Percentiles rank a stretch among this genome's conserved stretches.
These are phyloP conservation scores for Ciconia stormi DNA, from an alignment of 2,113 vertebrate genomes.

Conservation along the genomic window DNA sequence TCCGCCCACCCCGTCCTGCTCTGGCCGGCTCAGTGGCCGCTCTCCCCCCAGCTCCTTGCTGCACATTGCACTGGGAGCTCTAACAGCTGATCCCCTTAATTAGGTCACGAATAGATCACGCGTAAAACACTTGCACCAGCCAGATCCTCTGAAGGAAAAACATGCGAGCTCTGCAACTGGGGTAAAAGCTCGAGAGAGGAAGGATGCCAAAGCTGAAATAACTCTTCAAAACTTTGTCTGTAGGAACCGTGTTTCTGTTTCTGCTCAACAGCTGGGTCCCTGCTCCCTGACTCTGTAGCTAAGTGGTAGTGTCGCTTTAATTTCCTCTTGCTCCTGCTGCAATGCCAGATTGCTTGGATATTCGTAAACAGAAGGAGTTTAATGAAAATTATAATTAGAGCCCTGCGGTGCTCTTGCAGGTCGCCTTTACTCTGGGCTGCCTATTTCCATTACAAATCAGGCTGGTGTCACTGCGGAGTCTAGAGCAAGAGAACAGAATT, in stretches of 20 bases:
- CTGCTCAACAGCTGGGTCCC: conserved; percentile 24
- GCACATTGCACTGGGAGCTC: neutral
- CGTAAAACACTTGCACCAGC: neutral
- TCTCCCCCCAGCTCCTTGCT: neutral
- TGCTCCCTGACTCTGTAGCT: neutral
- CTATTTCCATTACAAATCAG: conserved; percentile 73
- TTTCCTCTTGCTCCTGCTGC: conserved; percentile 57
- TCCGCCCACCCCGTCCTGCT: neutral
- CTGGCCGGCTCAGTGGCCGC: fast-evolving
- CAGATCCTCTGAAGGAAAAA: neutral
- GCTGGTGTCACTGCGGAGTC: conserved; percentile 19
- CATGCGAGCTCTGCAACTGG: neutral
- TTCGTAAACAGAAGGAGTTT: conserved; percentile 72
- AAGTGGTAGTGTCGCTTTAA: conserved; percentile 26
- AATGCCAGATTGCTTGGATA: conserved; percentile 61
- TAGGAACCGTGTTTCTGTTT: neutral
- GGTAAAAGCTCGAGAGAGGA: neutral
- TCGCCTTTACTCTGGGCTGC: conserved; percentile 41
- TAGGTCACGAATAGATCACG: conserved; percentile 49
- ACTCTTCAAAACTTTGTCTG: neutral
- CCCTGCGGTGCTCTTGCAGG: conserved; percentile 63
- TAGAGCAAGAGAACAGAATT: conserved; percentile 23
- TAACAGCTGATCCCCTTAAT: conserved; percentile 54
- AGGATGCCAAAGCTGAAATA: neutral
- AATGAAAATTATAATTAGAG: conserved; percentile 75